Evolutionary conservation across 2,113 vertebrate genomes (phyloP), one percentile per base, ranked within the genome.

Genomic region (Cavia porcellus): DNA sequence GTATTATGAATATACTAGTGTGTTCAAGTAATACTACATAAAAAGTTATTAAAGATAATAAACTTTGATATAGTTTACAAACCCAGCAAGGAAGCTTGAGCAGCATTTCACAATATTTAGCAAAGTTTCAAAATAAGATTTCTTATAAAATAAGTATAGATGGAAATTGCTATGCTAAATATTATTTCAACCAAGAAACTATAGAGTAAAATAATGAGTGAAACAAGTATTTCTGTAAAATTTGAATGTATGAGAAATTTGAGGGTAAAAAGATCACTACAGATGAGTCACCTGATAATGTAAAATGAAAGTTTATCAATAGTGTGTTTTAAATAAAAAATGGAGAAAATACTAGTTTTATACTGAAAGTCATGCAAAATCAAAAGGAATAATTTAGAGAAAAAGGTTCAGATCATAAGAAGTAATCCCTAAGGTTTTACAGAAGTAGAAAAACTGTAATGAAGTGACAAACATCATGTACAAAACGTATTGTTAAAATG

Each of bases 171-270:
- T 68, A 20, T 66, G 11, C 81, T 75, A 75, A 94, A 66, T 32
- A 42, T 13, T 14, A 45, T 42, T 75, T 61, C 38, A 87, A 57
- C 25, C 5, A 91, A 38, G 20, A 91, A 68, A 87, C 20, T 74
- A 7, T 74, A 24, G 20, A 35, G 14, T 35, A 14, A 82, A 90
- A 50, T 50, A 64, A 66, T 68, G 38, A 57, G 20, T 50, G n/a
- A 90, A 96, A 79, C 68, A 81, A 47, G 5, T 83, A 45, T 59
- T 94, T 82, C 87, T 86, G n/a, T 72, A 55, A 74, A 74, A 42
- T 74, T 24, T 42, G 22, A 74, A 42, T 42, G 42, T 2, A 42
- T 80, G 4, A 28, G 17, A 89, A 52, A 66, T 45, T 19, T 88
- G 32, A 74, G 9, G 5, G 89, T 57, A 85, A 94, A 80, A 55